Evolutionary conservation across 2,888 invertebrate species (phyloP), one percentile per base, ranked within the genome.

Genomic region (Glaucopsyche alexis): DNA sequence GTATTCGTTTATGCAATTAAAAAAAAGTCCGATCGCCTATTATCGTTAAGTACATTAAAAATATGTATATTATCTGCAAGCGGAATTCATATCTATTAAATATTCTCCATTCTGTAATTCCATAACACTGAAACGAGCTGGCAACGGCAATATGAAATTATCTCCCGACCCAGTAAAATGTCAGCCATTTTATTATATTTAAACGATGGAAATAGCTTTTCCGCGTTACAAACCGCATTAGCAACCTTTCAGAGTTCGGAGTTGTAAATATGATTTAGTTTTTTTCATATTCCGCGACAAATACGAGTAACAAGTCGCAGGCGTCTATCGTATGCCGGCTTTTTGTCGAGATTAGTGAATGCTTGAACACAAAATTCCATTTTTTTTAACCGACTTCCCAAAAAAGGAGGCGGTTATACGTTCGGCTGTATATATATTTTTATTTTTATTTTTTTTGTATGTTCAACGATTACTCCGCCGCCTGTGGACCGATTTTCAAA

Each of bases 271-370:
- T 86, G 83, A 86, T 87, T 87, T 85, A 78, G 82, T 81, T 84
- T 85, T 85, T 86, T 81, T 83, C 80, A 49, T 70, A 70, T 75
- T 71, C 65, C 71, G 70, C 70, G 72, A 64, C 72, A 52, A 70
- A 64, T 70, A 13, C 42, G 14, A 83, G 82, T 79, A 80, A 80
- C 79, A 73, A 76, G 78, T 74, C 77, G 76, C 77, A 75, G 77
- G 74, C 79, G 80, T 1, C 50, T n/a, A 50, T 80, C 84, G 88
- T 87, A 88, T 83, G 86, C 87, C 86, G 84, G 87, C 89, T 90
- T 88, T 89, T 85, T 87, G 85, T 87, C 84, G 81, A 80, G 79
- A 77, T 47, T 66, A 66, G 16, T 47, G 14, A 13, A 49, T 14
- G 69, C 49, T 45, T 45, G 13, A 14, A 49, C 69, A 19, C 11